Evolutionary conservation across 2,888 invertebrate species (phyloP), one percentile per base, ranked within the genome.

Genomic region (Xylota sylvarum): DNA sequence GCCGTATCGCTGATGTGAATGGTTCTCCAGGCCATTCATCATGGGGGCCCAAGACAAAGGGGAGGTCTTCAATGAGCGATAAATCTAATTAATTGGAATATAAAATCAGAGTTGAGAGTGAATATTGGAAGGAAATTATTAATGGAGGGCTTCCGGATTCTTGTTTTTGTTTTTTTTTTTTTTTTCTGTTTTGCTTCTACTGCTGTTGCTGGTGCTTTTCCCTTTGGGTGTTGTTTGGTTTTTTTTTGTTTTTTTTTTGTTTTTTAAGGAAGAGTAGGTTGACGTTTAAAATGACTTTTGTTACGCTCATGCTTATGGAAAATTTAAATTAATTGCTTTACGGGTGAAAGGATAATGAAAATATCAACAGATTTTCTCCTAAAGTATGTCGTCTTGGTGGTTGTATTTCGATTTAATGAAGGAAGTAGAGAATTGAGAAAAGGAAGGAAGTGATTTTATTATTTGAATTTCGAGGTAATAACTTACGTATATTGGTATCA

Each of bases 51-150:
- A 58, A 73, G 82, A 86, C 82, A 82, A 86, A 77, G 67, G 43
- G 65, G 35, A 69, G 62, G 86, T 82, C 86, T 64, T 73, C 86
- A 86, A 86, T 78, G 67, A 73, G 64, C 86, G 73, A 86, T 86
- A 86, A 86, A 82, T 86, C 73, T 72, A 86, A 86, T 82, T 86
- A 86, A 86, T 86, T 86, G 86, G 73, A 69, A 86, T 70, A 85
- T 86, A 72, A 86, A 86, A 82, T 73, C 72, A 73, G 69, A 78
- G 82, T 73, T 67, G 46, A 60, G 65, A 80, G 73, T 86, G 81
- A 82, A 86, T 86, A 82, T 82, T 69, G 72, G 46, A 82, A 62
- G 43, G 67, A 78, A 72, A 82, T 82, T 86, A 82, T 73, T 73
- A 73, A 73, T 64, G 65, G 50, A 30, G 64, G 62, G 52, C 67